Evolutionary conservation across 1,140 invertebrate genomes (phyloP).

Genomic region (Formica selysi): DNA sequence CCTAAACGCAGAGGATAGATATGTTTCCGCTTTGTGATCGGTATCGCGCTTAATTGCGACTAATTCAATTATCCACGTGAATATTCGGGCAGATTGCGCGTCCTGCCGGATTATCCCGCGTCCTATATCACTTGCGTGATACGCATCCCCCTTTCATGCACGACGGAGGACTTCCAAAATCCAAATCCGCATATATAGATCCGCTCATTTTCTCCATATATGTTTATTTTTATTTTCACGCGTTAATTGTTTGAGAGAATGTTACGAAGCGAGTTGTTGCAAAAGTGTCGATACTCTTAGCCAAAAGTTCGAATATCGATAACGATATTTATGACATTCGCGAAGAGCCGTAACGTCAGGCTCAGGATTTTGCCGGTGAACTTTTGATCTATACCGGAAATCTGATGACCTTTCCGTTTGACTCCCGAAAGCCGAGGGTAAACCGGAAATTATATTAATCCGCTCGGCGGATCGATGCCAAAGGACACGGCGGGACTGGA

Average conservation of each 20-base stretch:
- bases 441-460: conserved; percentile 62
- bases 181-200: background rate
- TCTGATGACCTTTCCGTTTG: conserved; percentile 46
- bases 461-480: conserved; percentile 42
- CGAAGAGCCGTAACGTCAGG: background rate
- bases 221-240: too few species aligned
- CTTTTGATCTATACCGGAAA: conserved; percentile 28
- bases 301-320: background rate
- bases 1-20: conserved; percentile 51
- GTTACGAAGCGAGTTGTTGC: background rate
- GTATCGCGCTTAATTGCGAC: conserved; percentile 65
- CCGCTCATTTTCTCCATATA: background rate
- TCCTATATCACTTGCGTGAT: conserved; percentile 4
- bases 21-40: conserved; percentile 55
- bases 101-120: conserved; percentile 16
- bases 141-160: background rate
- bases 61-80: conserved; percentile 62
- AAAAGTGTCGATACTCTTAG: background rate
- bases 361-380: background rate
- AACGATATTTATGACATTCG: background rate
- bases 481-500: conserved; percentile 41
- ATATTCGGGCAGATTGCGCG: conserved; percentile 49
- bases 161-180: conserved; percentile 16
- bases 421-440: background rate
- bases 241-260: too few species aligned